phyloP scores from a whole-genome alignment of 2,113 vertebrate species.

The Solea solea region DNA sequence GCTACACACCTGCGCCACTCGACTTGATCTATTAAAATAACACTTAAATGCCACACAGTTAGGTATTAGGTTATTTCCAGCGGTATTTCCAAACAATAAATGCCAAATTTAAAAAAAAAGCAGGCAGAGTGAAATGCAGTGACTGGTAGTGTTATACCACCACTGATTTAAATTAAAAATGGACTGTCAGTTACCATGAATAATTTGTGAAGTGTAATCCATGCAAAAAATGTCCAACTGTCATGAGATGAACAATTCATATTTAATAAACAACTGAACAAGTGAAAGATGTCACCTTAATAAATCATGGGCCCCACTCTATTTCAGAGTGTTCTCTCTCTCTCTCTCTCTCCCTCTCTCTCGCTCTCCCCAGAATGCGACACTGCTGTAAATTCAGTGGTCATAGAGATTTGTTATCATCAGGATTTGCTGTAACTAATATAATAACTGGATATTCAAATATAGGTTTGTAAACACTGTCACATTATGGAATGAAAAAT shows the following conservation, averaged over 20 bases:
- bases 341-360: too few species aligned
- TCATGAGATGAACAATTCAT: conserved; percentile 72
- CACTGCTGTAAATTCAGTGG: not conserved
- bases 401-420: not conserved
- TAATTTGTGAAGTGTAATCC: conserved; percentile 71
- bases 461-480: not conserved
- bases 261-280: conserved; percentile 70
- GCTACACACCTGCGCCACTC: too few species aligned
- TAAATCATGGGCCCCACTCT: conserved; percentile 63
- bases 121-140: conserved; percentile 41
- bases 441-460: not conserved
- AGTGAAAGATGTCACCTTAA: conserved; percentile 66
- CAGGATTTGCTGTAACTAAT: not conserved
- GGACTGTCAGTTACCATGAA: conserved; percentile 64
- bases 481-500: not conserved
- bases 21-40: too few species aligned
- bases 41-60: too few species aligned
- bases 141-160: conserved; percentile 42
- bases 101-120: not conserved
- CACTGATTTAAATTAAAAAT: conserved; percentile 59
- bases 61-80: too few species aligned
- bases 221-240: conserved; percentile 77
- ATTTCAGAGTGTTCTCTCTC: not conserved
- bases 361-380: conserved; percentile 25
- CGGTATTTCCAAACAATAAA: too few species aligned